Percentiles rank a stretch among this genome's conserved stretches.
phyloP scores from a whole-genome alignment of 1,140 invertebrate species.

The Ceratoteleas bidentatus region DNA sequence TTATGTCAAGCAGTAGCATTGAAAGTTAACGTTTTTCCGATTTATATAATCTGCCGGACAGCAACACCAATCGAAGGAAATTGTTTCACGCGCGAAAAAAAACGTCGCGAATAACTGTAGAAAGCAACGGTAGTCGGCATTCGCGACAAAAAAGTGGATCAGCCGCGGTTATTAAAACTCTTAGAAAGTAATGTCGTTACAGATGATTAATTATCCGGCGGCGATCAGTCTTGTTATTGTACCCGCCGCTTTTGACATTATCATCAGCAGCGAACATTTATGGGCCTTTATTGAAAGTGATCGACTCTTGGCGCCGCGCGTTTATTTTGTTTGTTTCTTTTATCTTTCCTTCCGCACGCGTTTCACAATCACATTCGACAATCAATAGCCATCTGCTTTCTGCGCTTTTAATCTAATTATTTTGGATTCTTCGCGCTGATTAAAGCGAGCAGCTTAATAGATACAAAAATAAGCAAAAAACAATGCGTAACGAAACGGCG shows the following conservation, averaged over 20 bases:
- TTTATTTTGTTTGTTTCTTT: too few species aligned
- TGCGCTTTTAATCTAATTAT: slow-evolving; percentile 5
- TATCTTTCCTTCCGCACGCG: neutral
- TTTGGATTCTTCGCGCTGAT: too few species aligned
- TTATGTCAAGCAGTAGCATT: slow-evolving; percentile 44
- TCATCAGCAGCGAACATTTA: slow-evolving; percentile 19
- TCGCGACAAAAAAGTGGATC: slow-evolving; percentile 47
- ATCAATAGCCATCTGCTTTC: neutral
- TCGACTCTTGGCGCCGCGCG: neutral
- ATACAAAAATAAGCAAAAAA: too few species aligned
- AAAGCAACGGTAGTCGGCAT: slow-evolving; percentile 49
- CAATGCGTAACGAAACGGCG: too few species aligned
- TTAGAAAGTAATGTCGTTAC: slow-evolving; percentile 49
- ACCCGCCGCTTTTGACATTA: slow-evolving; percentile 14
- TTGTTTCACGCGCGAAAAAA: slow-evolving; percentile 27
- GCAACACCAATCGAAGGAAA: slow-evolving; percentile 21
- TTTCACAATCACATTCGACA: neutral
- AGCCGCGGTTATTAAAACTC: slow-evolving; percentile 36
- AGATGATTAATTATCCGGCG: slow-evolving; percentile 35
- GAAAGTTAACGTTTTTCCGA: slow-evolving; percentile 31
- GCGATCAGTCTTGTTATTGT: slow-evolving; percentile 24
- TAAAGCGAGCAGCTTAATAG: too few species aligned
- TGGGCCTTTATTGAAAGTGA: slow-evolving; percentile 28
- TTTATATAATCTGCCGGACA: slow-evolving; percentile 38
- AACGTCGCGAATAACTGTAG: slow-evolving; percentile 45